These are phyloP conservation scores for Ornithoptera priamus DNA, from an alignment of 2,888 invertebrate species.

Conservation along the genomic window DNA sequence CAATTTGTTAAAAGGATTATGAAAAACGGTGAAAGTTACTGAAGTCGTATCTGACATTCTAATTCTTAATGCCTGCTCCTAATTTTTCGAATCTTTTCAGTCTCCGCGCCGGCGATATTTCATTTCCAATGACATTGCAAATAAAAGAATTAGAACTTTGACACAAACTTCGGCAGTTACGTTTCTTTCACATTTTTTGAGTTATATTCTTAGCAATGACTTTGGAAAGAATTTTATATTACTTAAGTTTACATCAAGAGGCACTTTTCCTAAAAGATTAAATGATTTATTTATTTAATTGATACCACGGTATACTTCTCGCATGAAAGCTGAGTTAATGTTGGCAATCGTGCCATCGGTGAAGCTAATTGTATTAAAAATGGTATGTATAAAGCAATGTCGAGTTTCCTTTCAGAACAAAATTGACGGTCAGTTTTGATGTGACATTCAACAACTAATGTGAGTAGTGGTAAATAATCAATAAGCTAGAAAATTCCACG, in stretches of 20 bases:
- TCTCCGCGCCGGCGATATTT: constrained; percentile 13
- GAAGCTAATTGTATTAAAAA: too few species aligned
- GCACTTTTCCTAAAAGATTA: not conserved
- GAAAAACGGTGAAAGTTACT: not conserved
- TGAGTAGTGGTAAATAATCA: too few species aligned
- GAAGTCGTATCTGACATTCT: constrained; percentile 4
- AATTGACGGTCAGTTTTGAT: too few species aligned
- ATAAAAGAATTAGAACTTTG: constrained; percentile 25
- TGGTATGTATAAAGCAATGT: too few species aligned
- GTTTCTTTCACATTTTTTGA: constrained; percentile 24
- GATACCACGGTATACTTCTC: too few species aligned
- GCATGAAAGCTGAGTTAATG: too few species aligned
- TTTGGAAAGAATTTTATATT: constrained; percentile 16
- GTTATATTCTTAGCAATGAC: constrained; percentile 13
- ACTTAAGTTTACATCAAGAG: constrained; percentile 2
- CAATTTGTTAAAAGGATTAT: not conserved
- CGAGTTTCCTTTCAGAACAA: too few species aligned
- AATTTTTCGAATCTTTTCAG: constrained; percentile 15
- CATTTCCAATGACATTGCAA: constrained; percentile 26
- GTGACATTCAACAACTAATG: too few species aligned
- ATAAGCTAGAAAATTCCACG: too few species aligned
- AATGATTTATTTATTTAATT: too few species aligned
- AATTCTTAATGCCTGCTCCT: constrained; percentile 14
- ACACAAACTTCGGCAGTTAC: constrained; percentile 25
- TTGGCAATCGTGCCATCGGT: too few species aligned